Base-by-base conservation (phyloP, 2,797 vertebrate species). In the Sitta carolinensis region DNA sequence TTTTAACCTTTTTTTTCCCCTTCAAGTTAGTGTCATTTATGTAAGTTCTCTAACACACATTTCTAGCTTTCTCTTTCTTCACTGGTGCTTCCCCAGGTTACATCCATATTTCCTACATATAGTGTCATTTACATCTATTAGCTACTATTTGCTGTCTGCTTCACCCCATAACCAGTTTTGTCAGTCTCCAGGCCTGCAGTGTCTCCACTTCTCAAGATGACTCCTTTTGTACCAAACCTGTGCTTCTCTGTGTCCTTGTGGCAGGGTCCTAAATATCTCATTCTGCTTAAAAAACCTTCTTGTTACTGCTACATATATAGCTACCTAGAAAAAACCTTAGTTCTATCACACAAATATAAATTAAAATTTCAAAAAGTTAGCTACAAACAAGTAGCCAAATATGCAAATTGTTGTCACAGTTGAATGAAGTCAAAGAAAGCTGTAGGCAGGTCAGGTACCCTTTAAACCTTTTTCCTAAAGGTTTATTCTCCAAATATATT, bases 1-100 rank as follows among this genome's bases (percentile, higher is more conserved):
- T 72, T 61, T 73, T 27, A 50, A 21, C 7, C 13, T 1, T 34
- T 25, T 42, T 58, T 58, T 27, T 4, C 0, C 0, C 10, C 5
- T 75, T 86, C 17, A 45, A 11, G 21, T 57, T 50, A 79, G 2
- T 25, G 16, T 72, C 8, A 30, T 68, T 68, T 72, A 25, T 54
- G 4, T 32, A 76, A 45, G 17, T 54, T 62, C 4, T 26, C 11
- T 64, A 81, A 48, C 8, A 38, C 10, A 22, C 5, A 32, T 66
- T 90, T 77, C 19, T 58, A 66, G 6, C 17, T 58, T 87, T 55
- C 25, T 50, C 16, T 55, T 87, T 85, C 40, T 40, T 52, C 45
- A 26, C 29, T 38, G 18, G 3, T 43, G 18, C 34, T 74, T 55
- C 27, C 75, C n/a, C 25, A 68, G 29, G 9, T 34, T 85, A 23